Base-by-base conservation (phyloP, 2,797 vertebrate species). In the Aulostomus chinensis region DNA sequence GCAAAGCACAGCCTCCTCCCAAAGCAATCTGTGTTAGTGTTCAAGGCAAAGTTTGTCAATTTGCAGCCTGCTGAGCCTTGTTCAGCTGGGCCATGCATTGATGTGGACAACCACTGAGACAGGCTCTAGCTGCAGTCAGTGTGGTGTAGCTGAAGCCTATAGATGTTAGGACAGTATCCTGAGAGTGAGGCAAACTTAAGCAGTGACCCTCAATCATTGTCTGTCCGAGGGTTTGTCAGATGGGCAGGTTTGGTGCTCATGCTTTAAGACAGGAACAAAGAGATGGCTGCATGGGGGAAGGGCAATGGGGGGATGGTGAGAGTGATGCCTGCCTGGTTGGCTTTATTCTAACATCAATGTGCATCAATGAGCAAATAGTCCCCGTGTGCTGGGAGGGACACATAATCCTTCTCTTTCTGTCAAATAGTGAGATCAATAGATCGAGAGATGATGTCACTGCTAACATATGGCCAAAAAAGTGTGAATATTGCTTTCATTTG, bases 261-360 rank as follows among this genome's bases (percentile, higher is more conserved):
- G 83, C 71, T 81, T 76, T 66, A 78, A 78, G 54, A 82, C 66
- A 63, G 34, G 76, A 88, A 89, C 86, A 88, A 88, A 88, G 83
- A 82, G 68, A 68, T 76, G 72, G 66, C 51, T 84, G 64, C 43
- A 72, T 62, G 67, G 79, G 80, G 79, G 85, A 51, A 63, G 81
- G 79, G 84, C 35, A 59, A 14, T 16, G 58, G 68, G 61, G 79
- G 73, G 74, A 68, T 70, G 83, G 72, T 68, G 53, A 63, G 77
- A 78, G 68, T 81, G 77, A 85, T 63, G 73, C 72, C 70, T 76
- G 68, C 69, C 59, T 82, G 69, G 69, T 73, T 81, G 78, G 81
- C 76, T 89, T 87, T 85, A 83, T 84, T 78, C 82, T 43, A 80
- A 73, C 78, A 78, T 83, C 84, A 82, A 77, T 82, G 80, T 79